phyloP scores from a whole-genome alignment of 2,797 vertebrate genomes.

The Eremophila alpestris region DNA sequence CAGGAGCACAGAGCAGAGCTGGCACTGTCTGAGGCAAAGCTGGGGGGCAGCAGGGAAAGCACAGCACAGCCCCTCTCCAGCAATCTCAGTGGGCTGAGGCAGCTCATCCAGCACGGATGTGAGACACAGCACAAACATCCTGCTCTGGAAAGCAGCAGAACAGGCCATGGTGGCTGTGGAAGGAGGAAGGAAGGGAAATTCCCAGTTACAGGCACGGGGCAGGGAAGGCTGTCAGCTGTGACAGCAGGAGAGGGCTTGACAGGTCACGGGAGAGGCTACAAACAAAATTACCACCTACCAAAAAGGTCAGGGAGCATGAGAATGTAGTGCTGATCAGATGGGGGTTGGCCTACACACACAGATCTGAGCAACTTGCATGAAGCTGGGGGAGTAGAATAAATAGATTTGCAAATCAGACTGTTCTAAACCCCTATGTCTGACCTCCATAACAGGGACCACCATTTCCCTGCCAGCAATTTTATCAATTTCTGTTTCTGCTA shows the following conservation, averaged over 20 bases:
- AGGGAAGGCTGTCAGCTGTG: neutral
- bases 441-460: fast-evolving
- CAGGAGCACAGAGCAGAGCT: neutral
- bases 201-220: neutral
- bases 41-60: neutral
- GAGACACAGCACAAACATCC: conserved; percentile 30
- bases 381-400: neutral
- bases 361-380: neutral
- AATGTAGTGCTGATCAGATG: neutral
- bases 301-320: conserved; percentile 44
- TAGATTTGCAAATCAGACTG: neutral
- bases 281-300: neutral
- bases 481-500: neutral
- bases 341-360: neutral
- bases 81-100: neutral
- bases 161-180: neutral
- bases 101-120: neutral
- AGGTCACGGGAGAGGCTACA: neutral
- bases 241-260: neutral
- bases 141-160: neutral
- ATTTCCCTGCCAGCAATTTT: neutral
- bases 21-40: neutral
- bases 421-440: neutral
- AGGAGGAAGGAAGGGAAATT: conserved; percentile 37
- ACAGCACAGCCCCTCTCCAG: neutral